Evolutionary conservation across 2,113 vertebrate genomes (phyloP), one percentile per base, ranked within the genome.

Genomic region (Stercorarius parasiticus): DNA sequence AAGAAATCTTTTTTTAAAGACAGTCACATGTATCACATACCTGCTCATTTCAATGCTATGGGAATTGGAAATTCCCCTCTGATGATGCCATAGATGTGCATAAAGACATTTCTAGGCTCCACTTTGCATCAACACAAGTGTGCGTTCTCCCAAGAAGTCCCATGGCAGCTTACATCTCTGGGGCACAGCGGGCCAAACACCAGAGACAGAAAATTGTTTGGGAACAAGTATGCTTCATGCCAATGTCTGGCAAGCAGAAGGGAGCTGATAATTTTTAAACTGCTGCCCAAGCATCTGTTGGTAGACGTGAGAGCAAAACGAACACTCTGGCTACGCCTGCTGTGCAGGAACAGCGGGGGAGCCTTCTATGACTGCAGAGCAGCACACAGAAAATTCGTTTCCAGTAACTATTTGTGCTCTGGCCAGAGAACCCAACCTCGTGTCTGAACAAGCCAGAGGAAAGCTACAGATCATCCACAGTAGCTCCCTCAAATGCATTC

Each of bases 261-360:
- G 30, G 67, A 95, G 86, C 36, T 70, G 83, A 9, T 65, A 1
- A 77, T 58, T 53, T 70, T 61, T 47, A 19, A 93, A 42, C 79
- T 79, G 38, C 74, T 90, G 79, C 43, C 47, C 74, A 55, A 95
- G 95, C 88, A 96, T 85, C 93, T 94, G 93, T 19, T 69, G 62
- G 47, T 27, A 26, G 61, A 30, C 34, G 32, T 0, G 3, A 85
- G 66, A 82, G 70, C 62, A 49, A 14, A 72, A 29, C 5, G 2
- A 56, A 61, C 27, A 13, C 86, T 79, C 18, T 45, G 72, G 58
- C 71, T 77, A 17, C 2, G 5, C 89, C 70, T 23, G 62, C 81
- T 81, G 93, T 42, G 82, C 23, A 6, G 82, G 81, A 82, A 21
- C 85, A 85, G 82, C 10, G 0, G 67, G 79, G 50, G 58, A 73